These are phyloP conservation scores for Autographa gamma DNA, from an alignment of 2,888 invertebrate genomes.

Conservation along the genomic window DNA sequence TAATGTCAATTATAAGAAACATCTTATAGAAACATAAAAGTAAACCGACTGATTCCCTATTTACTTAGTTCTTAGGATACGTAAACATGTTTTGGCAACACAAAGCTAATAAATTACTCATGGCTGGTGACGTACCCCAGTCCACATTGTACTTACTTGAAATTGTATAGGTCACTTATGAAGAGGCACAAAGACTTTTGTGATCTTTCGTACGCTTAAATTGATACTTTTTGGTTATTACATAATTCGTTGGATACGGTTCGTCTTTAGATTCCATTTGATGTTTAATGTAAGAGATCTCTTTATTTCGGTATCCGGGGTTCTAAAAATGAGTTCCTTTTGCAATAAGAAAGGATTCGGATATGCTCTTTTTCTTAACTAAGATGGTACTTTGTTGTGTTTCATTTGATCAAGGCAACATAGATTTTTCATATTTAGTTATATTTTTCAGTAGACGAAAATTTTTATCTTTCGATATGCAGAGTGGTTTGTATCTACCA, in stretches of 20 bases:
- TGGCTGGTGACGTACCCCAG: conserved; percentile 31
- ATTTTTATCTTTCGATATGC: too few species aligned
- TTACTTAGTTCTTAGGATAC: conserved; percentile 44
- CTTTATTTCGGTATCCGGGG: not conserved
- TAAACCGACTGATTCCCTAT: conserved; percentile 27
- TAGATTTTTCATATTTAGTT: too few species aligned
- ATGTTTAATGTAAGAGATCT: not conserved
- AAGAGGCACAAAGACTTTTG: conserved; percentile 38
- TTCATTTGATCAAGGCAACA: too few species aligned
- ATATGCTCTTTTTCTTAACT: not conserved
- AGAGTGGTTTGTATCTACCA: too few species aligned
- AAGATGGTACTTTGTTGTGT: not conserved
- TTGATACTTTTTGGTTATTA: conserved; percentile 22
- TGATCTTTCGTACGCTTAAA: conserved; percentile 25
- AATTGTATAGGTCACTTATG: conserved; percentile 45
- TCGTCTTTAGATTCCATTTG: not conserved
- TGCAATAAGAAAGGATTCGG: not conserved
- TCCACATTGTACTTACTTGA: conserved; percentile 28
- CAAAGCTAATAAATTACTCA: conserved; percentile 64
- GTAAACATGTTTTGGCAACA: conserved; percentile 67
- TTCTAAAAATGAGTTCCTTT: not conserved
- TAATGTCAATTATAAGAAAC: conserved; percentile 9
- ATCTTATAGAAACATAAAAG: conserved; percentile 12
- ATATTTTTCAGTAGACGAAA: too few species aligned
- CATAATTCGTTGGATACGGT: conserved; percentile 10